Conservation (phyloP, 2,113 vertebrate genomes). For the Dendrocopos noguchii region DNA sequence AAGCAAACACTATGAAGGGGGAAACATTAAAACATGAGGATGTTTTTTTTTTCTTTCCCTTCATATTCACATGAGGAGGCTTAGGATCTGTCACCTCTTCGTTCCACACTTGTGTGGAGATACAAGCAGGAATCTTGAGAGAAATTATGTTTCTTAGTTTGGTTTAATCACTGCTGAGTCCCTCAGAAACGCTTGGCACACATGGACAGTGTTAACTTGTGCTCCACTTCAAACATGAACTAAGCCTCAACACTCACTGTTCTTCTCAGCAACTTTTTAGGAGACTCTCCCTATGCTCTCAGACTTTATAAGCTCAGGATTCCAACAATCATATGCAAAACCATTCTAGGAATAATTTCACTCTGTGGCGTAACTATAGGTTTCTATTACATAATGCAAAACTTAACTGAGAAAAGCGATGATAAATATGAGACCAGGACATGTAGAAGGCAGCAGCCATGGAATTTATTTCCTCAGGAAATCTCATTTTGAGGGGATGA, state of each 20-base stretch:
- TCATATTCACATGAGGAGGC: neutral
- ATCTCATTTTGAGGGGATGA: neutral
- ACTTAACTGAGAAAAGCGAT: neutral
- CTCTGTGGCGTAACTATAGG: neutral
- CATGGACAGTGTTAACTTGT: neutral
- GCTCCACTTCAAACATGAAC: neutral
- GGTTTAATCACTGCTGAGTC: neutral
- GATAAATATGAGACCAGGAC: neutral
- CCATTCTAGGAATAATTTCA: neutral
- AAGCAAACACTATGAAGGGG: neutral
- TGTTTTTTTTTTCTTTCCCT: neutral
- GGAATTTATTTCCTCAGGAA: neutral
- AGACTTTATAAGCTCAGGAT: neutral
- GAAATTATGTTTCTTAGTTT: neutral
- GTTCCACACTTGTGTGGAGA: neutral
- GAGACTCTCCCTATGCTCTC: neutral
- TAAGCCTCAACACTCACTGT: neutral
- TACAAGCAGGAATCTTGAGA: neutral
- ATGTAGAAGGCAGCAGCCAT: neutral
- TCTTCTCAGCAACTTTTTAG: neutral
- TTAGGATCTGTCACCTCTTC: neutral
- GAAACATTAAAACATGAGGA: neutral
- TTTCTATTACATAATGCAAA: neutral
- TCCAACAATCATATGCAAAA: neutral
- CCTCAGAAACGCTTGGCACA: neutral